Percentiles rank a stretch among this genome's conserved stretches.
Evolutionary conservation across 2,797 vertebrate genomes (phyloP).

Genomic region (Liparis tanakae): DNA sequence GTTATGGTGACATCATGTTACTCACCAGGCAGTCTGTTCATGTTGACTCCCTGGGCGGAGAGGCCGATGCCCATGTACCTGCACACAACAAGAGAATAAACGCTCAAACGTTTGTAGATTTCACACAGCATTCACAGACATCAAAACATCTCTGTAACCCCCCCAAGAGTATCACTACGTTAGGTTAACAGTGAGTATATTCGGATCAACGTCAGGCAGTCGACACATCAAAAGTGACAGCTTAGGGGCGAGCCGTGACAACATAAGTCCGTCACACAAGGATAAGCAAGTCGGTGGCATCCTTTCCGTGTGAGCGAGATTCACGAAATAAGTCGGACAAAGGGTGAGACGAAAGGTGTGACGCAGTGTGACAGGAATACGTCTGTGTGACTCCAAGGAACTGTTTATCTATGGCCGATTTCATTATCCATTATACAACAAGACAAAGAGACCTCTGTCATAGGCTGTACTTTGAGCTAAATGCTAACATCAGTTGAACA

Average conservation of each 20-base stretch:
- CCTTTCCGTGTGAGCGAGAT: conserved; percentile 16
- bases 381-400: not conserved
- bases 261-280: conserved; percentile 25
- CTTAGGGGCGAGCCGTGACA: conserved; percentile 28
- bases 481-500: not conserved
- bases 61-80: conserved; percentile 99
- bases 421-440: not conserved
- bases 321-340: conserved; percentile 7
- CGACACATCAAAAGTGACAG: conserved; percentile 8
- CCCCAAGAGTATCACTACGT: not conserved
- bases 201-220: not conserved
- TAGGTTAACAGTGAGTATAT: conserved; percentile 2
- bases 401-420: not conserved
- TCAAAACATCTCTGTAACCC: not conserved
- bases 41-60: conserved; percentile 98
- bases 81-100: conserved; percentile 63
- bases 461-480: not conserved
- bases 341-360: not conserved
- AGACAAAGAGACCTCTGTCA: not conserved
- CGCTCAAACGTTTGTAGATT: not conserved
- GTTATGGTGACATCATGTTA: conserved; percentile 48
- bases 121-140: not conserved
- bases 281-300: conserved; percentile 7
- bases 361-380: not conserved
- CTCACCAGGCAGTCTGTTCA: conserved; percentile 99